phyloP scores from a whole-genome alignment of 2,113 vertebrate species.

The cattle (Bos taurus) region ARS-UCD2.0 NC_037352.1:20103001-20103500 shows the following conservation, averaged over 20 bases:
- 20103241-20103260: neutral
- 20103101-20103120: neutral
- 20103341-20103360: neutral
- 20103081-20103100: neutral
- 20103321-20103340: neutral
- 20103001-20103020: neutral
- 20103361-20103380: neutral
- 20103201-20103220: neutral
- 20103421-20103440: neutral
- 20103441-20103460: neutral
- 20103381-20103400: neutral
- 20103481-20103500: neutral
- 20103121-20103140: neutral
- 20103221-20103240: neutral
- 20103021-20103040: neutral
- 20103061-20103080: neutral
- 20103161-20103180: neutral
- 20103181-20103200: neutral
- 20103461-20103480: neutral
- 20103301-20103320: neutral
- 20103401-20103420: neutral
- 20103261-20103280: neutral
- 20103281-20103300: neutral
- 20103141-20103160: neutral
- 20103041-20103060: conserved; percentile 10